A percentile compares a stretch with the other conserved stretches of the same genome.
Evolutionary conservation across 2,113 vertebrate species (phyloP).

Genomic region (Ardeotis arabs): DNA sequence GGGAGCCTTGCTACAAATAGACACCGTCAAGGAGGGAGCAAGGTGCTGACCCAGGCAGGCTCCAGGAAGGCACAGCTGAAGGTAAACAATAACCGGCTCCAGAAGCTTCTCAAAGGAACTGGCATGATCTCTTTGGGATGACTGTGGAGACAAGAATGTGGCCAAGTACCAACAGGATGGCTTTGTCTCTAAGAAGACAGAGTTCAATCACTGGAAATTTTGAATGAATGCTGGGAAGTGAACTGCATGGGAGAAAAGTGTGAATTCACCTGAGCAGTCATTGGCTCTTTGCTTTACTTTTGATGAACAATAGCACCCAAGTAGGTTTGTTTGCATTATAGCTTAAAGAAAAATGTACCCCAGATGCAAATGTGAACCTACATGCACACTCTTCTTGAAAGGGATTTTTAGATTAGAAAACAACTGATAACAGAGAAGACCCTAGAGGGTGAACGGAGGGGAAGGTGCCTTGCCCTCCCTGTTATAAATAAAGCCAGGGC

Average conservation of each 20-base stretch:
- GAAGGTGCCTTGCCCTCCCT: neutral
- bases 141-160: rapidly evolving
- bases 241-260: neutral
- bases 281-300: neutral
- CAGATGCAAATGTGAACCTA: neutral
- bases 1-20: neutral
- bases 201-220: neutral
- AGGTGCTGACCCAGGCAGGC: neutral
- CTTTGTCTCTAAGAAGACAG: neutral
- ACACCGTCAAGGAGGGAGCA: neutral
- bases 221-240: neutral
- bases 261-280: neutral
- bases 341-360: neutral
- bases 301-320: neutral
- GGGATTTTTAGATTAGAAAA: neutral
- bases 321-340: neutral
- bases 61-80: neutral
- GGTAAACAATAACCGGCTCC: neutral
- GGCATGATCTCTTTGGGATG: neutral
- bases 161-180: neutral
- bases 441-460: neutral
- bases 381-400: neutral
- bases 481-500: neutral
- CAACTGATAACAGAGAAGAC: neutral
- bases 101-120: neutral